These are phyloP conservation scores for Osedax fenrisi DNA, from an alignment of 2,888 invertebrate species.

Conservation along the genomic window DNA sequence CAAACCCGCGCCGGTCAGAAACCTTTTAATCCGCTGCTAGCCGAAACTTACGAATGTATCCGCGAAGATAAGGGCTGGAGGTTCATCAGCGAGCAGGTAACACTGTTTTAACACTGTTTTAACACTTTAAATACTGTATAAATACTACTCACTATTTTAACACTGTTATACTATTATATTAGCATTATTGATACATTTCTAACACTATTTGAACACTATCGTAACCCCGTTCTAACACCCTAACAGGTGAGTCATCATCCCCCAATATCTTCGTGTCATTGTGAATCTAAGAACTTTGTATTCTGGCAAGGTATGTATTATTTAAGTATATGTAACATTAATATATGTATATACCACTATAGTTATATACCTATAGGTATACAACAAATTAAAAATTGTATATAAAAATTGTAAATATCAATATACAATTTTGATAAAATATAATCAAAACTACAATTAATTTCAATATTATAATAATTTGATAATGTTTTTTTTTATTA, in stretches of 20 bases:
- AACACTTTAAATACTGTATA: background rate
- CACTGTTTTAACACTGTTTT: no score
- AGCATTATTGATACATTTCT: background rate
- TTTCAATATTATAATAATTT: no score
- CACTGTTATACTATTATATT: background rate
- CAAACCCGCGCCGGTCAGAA: slow-evolving; percentile 68
- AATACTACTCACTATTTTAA: background rate
- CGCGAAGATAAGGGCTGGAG: slow-evolving; percentile 67
- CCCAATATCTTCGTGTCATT: slow-evolving; percentile 69
- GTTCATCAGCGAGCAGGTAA: slow-evolving; percentile 67
- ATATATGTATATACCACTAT: no score
- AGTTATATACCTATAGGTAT: no score
- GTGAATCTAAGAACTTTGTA: slow-evolving; percentile 64
- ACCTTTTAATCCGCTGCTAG: slow-evolving; percentile 71
- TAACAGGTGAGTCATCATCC: slow-evolving; percentile 70
- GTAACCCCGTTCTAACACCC: background rate
- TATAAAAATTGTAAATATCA: no score
- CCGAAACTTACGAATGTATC: slow-evolving; percentile 70
- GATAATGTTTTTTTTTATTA: no score
- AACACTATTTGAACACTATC: background rate
- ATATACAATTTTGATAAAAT: no score
- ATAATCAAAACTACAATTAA: no score
- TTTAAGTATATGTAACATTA: no score
- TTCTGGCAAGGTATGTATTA: slow-evolving; percentile 62
- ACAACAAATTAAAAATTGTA: no score